phyloP scores from a whole-genome alignment of 1,140 invertebrate species.

The Chironomus striatipennis region DNA sequence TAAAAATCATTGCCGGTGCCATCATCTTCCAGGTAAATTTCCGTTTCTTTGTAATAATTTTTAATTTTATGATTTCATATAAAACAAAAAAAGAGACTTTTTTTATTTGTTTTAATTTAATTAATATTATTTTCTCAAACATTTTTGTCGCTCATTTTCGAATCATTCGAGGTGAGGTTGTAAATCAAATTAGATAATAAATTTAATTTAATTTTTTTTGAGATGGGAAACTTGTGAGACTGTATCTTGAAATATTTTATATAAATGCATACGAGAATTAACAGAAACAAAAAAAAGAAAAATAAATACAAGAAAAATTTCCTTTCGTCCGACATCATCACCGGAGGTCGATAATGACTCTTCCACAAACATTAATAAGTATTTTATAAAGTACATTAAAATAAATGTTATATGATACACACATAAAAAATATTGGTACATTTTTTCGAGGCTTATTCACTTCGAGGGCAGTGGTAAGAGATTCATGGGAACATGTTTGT shows the following conservation, averaged over 20 bases:
- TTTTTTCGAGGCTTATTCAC: too few species aligned
- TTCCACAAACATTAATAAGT: too few species aligned
- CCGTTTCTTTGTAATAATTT: neutral
- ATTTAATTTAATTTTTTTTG: conserved; percentile 9
- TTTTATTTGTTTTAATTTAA: conserved; percentile 19
- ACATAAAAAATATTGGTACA: neutral
- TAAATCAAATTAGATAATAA: conserved; percentile 23
- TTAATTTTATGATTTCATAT: neutral
- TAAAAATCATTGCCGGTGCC: conserved; percentile 1
- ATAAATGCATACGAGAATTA: too few species aligned
- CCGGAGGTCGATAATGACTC: conserved; percentile 11
- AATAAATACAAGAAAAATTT: too few species aligned
- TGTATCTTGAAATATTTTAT: too few species aligned
- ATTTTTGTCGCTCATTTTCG: neutral
- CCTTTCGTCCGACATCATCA: neutral
- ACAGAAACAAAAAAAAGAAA: too few species aligned
- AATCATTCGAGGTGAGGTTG: neutral
- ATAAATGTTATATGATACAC: neutral
- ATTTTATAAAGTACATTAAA: neutral
- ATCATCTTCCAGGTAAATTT: conserved; percentile 6
- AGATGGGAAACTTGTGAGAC: neutral
- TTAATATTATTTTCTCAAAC: neutral
- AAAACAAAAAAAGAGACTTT: neutral
- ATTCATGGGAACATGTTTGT: too few species aligned
- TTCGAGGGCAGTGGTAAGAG: too few species aligned